Conservation (phyloP, 2,113 vertebrate species). For the Hemiscyllium ocellatum region DNA sequence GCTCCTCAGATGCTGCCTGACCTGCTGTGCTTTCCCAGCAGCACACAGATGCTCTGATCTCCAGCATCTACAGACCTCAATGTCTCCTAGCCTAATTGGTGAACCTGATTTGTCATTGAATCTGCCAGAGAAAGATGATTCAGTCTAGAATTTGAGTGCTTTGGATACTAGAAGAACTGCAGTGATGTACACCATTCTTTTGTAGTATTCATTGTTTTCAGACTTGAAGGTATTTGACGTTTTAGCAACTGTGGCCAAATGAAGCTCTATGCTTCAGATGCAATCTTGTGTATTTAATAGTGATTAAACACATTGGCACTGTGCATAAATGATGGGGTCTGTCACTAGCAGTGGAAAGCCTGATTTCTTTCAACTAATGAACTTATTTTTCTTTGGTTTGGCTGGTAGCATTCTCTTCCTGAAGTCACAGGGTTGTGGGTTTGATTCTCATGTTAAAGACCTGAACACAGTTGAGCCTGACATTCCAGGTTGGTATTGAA, state of each 20-base stretch:
- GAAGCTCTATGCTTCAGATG: neutral
- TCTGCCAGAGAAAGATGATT: neutral
- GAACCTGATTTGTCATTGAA: neutral
- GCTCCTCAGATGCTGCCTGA: too few relatives aligned
- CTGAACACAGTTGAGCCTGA: neutral
- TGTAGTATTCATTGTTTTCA: neutral
- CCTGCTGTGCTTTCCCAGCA: too few relatives aligned
- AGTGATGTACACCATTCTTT: neutral
- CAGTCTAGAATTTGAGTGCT: neutral
- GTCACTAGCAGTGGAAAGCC: neutral
- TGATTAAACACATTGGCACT: neutral
- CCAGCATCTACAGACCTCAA: too few relatives aligned
- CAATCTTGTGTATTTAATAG: neutral
- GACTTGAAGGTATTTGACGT: neutral
- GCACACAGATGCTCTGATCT: too few relatives aligned
- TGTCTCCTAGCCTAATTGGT: neutral
- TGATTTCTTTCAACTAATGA: neutral
- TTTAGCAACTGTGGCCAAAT: neutral
- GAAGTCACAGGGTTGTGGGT: neutral
- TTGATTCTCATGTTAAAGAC: neutral
- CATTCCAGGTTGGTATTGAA: neutral
- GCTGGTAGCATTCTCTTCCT: neutral
- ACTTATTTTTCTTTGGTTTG: neutral
- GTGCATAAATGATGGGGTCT: neutral
- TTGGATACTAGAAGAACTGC: neutral